Conservation (phyloP, 2,113 vertebrate genomes). For the Anguilla rostrata region DNA sequence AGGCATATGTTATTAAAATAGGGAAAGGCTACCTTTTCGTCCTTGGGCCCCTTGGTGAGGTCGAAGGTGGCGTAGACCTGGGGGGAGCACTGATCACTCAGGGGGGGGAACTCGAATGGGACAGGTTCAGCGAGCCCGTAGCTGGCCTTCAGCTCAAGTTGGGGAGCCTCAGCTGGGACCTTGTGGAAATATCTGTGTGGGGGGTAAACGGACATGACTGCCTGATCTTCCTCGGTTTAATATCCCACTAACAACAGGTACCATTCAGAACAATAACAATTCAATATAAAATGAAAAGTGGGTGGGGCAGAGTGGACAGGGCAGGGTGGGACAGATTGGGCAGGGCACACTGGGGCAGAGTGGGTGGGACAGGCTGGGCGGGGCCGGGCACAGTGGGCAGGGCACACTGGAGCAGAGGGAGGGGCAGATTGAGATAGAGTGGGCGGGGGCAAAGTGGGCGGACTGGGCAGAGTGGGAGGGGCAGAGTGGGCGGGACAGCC, state of each 20-base stretch:
- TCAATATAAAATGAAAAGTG: too few species aligned
- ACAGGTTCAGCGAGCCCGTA: slow-evolving; percentile 92
- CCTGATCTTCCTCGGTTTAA: neutral
- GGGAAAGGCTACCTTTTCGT: slow-evolving; percentile 76
- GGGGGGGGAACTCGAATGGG: slow-evolving; percentile 82
- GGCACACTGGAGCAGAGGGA: too few species aligned
- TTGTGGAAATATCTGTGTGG: slow-evolving; percentile 93
- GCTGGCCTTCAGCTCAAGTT: slow-evolving; percentile 92
- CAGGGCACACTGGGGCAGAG: neutral
- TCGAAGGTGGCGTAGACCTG: slow-evolving; percentile 89
- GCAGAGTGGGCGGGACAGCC: neutral
- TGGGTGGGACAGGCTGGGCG: too few species aligned
- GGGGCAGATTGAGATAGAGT: too few species aligned
- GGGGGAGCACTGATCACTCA: slow-evolving; percentile 78
- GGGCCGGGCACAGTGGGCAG: too few species aligned
- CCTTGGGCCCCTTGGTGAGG: slow-evolving; percentile 90
- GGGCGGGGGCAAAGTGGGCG: too few species aligned
- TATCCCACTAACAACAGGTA: neutral
- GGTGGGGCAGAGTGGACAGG: too few species aligned
- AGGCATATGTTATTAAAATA: neutral
- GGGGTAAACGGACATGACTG: neutral
- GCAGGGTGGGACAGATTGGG: neutral
- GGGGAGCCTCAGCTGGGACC: slow-evolving; percentile 86
- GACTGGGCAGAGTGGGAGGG: too few species aligned
- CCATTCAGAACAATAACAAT: neutral